Evolutionary conservation across 2,888 invertebrate species (phyloP).

Genomic region (Microlaimidae sp.): DNA sequence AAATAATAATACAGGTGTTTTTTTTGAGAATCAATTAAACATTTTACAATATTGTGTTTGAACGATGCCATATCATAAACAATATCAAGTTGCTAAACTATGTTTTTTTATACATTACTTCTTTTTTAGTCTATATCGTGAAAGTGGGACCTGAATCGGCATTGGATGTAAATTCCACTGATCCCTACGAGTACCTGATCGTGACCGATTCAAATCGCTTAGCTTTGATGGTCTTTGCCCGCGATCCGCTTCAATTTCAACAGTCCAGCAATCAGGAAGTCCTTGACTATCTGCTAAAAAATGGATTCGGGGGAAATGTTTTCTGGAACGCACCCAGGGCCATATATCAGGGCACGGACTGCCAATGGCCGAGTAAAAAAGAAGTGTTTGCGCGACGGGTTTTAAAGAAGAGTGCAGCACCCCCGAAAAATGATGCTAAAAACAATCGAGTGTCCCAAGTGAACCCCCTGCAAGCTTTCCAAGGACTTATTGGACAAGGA

Average conservation of each 20-base stretch:
- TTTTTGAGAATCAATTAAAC: too few relatives aligned
- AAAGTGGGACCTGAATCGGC: conserved; percentile 34
- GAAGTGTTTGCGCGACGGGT: conserved; percentile 34
- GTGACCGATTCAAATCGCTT: conserved; percentile 33
- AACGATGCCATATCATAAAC: too few relatives aligned
- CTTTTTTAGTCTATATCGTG: conserved; percentile 33
- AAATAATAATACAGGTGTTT: too few relatives aligned
- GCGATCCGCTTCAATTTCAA: conserved; percentile 31
- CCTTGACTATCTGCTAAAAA: conserved; percentile 26
- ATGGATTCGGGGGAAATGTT: conserved; percentile 34
- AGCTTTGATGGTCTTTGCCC: conserved; percentile 31
- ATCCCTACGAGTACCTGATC: conserved; percentile 27
- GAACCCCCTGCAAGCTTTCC: too few relatives aligned
- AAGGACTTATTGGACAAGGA: too few relatives aligned
- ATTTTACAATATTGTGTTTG: too few relatives aligned
- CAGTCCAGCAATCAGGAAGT: conserved; percentile 20
- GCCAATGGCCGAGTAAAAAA: conserved; percentile 34
- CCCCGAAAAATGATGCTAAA: too few relatives aligned
- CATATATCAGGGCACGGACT: conserved; percentile 36
- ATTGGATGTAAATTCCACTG: conserved; percentile 22
- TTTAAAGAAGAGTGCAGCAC: too few relatives aligned
- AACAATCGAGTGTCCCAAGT: too few relatives aligned
- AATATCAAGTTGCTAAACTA: too few relatives aligned
- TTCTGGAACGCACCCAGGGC: conserved; percentile 36
- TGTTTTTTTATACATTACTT: too few relatives aligned